Base-by-base conservation (phyloP, 1,140 invertebrate genomes). In the Proctacanthus coquilletti region DNA sequence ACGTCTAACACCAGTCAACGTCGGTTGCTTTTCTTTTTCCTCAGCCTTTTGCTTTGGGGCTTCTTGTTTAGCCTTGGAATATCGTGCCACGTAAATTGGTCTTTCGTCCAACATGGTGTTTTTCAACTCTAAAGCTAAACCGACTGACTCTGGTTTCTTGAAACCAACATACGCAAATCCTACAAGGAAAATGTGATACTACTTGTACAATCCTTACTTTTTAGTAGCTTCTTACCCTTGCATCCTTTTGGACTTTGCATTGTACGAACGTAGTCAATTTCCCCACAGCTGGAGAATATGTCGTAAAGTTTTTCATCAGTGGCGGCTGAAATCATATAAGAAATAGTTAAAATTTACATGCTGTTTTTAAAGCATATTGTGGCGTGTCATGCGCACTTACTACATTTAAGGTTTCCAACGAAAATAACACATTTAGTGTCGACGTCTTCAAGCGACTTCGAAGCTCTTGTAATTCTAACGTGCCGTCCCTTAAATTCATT, bases 351-450 rank as follows among this genome's bases (percentile, higher is more conserved):
- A 10, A 8, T 1, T 3, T 9, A 14, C 5, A n/a, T 10, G 6
- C 11, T 9, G 20, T 18, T 6, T 17, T 21, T 8, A 17, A 21
- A 6, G 17, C 14, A 18, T 18, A 10, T 37, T 13, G 6, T 11
- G 14, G 5, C 13, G 14, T 5, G 37, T 10, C 15, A 18, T 30
- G 4, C 18, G 8, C 21, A 34, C 53, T 45, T 49, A 60, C 56
- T 61, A 48, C 74, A 80, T 33, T 69, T 66, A 10, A 85, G 50
- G 62, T 73, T 77, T 60, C 80, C 80, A 42, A 86, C 50, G 52
- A 84, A 84, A 30, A 84, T 57, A 8, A 74, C 69, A 50, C 71
- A 74, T 45, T 77, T 70, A 42, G 60, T 49, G 42, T 68, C 47
- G 3, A 36, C 39, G n/a, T 41, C 38, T 3, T 19, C 41, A 11